Base-by-base conservation (phyloP, 2,888 invertebrate species). In the Cataglyphis livida region DNA sequence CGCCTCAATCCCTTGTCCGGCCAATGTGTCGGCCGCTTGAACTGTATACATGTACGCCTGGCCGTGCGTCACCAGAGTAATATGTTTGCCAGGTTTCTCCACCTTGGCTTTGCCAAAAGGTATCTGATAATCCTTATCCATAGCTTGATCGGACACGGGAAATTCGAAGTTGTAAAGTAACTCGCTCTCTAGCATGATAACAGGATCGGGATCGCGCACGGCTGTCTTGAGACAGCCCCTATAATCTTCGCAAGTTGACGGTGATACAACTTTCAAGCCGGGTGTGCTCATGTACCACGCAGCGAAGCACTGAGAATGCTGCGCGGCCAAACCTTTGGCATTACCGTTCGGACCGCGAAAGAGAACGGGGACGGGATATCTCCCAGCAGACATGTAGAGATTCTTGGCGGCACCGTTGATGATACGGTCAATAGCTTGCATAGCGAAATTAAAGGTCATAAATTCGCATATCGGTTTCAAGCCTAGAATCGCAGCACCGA, bases 361-460 rank as follows among this genome's bases (percentile, higher is more conserved):
- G 54, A 96, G 96, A 86, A 97, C 96, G 3, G 96, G 96, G 6
- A 96, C 96, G 84, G 95, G 95, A 75, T 32, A 90, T 74, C 66
- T 90, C 83, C 96, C 96, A 44, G 96, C 96, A 25, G 96, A 96
- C 97, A 97, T 97, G 94, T 97, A 97, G 90, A 95, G 96, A 15
- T 96, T 96, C 93, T 97, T 97, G 0, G 96, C 97, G 35, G 97
- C 97, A 0, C 96, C 96, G 81, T 91, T 91, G 28, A 91, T 28
- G 3, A 91, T 71, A 85, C 97, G 96, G 94, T 97, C 97, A 86
- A 97, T 97, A 64, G 97, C 96, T 95, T 97, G 97, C 97, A 97
- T 96, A 28, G 97, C 96, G 93, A 97, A 97, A 93, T 97, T 97
- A 93, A 96, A 97, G 7, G 97, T 97, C 97, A 97, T 97, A 93